Conservation (phyloP, 2,797 vertebrate species). For the Gobio occitaniae region DNA sequence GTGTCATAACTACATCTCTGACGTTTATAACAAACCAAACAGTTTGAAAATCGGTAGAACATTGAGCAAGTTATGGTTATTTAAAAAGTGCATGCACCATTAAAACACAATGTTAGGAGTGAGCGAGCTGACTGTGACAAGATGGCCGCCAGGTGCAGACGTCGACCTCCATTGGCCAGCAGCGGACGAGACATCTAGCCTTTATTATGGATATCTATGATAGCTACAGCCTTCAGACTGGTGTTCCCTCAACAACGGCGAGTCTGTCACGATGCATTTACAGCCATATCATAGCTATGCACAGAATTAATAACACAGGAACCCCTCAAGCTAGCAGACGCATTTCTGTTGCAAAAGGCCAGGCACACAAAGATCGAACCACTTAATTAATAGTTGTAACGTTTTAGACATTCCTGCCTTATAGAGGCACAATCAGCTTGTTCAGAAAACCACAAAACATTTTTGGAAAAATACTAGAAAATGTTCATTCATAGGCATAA, state of each 20-base stretch:
- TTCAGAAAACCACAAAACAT: background rate
- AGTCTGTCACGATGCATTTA: constrained; percentile 20
- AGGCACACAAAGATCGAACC: constrained; percentile 19
- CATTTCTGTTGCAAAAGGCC: constrained; percentile 27
- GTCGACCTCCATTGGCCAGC: no score
- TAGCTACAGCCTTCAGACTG: background rate
- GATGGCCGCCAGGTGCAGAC: no score
- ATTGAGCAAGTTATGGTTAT: no score
- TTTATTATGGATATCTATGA: no score
- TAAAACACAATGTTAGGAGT: no score
- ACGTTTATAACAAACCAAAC: no score
- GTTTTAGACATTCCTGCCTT: constrained; percentile 24
- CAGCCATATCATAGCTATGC: constrained; percentile 21
- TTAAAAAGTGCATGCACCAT: no score
- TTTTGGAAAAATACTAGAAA: constrained; percentile 36
- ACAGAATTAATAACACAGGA: constrained; percentile 27
- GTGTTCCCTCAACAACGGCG: background rate
- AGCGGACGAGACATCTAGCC: no score
- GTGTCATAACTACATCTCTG: no score
- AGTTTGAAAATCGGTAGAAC: no score
- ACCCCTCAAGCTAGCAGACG: constrained; percentile 14
- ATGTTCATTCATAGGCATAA: constrained; percentile 2
- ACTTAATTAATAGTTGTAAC: background rate
- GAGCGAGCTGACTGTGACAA: no score
- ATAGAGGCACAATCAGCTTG: constrained; percentile 6